Percentiles rank a stretch among this genome's conserved stretches.
These are phyloP conservation scores for Stegophylla sp. DNA, from an alignment of 2,888 invertebrate genomes.

Conservation along the genomic window DNA sequence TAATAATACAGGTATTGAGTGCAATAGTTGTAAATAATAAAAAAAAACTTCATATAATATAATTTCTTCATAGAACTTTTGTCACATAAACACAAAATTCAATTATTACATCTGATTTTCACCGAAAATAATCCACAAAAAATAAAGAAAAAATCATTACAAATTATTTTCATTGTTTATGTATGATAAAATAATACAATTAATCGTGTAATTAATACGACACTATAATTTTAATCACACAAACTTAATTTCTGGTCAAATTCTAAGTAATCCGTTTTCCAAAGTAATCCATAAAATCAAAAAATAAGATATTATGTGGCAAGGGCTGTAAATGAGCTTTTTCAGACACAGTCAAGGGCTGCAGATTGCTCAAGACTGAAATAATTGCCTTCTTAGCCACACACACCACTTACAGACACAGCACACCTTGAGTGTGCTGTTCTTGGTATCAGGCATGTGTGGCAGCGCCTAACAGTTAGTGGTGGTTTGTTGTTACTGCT, in stretches of 20 bases:
- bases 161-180: not conserved
- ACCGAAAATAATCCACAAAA: not conserved
- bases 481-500: no score
- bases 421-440: no score
- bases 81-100: not conserved
- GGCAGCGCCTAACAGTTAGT: no score
- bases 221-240: not conserved
- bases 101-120: not conserved
- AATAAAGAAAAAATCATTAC: not conserved
- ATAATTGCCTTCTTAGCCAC: no score
- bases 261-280: not conserved
- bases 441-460: no score
- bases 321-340: no score
- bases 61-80: not conserved
- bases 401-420: no score
- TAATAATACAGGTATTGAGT: conserved; percentile 3
- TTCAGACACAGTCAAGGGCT: no score
- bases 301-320: no score
- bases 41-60: not conserved
- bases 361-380: no score
- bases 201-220: not conserved
- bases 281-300: no score
- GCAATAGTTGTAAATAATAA: not conserved
- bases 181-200: not conserved
- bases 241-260: not conserved